Conservation (phyloP, 1,140 invertebrate species). For the Arion vulgaris region DNA sequence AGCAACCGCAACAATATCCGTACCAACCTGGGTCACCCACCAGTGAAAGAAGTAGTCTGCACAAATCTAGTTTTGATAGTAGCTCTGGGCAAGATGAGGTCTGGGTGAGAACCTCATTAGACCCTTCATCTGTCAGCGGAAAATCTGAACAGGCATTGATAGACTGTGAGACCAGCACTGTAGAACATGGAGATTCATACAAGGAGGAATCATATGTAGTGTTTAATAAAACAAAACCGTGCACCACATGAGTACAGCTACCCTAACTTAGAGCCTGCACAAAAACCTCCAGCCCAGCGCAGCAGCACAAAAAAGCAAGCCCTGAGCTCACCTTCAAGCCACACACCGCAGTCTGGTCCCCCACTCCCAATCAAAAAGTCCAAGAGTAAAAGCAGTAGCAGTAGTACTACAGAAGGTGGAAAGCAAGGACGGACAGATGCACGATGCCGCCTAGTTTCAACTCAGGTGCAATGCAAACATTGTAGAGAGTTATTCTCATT, state of each 20-base stretch:
- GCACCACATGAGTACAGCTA: conserved; percentile 67
- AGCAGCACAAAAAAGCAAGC: conserved; percentile 55
- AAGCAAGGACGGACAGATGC: conserved; percentile 18
- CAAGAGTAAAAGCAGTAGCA: conserved; percentile 21
- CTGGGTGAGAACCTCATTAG: conserved; percentile 67
- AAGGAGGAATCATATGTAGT: conserved; percentile 85
- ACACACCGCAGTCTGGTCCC: conserved; percentile 51
- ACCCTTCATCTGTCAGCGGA: conserved; percentile 57
- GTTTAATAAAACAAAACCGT: conserved; percentile 76
- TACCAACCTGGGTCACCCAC: conserved; percentile 55
- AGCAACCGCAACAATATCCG: conserved; percentile 55
- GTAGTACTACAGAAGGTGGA: background rate
- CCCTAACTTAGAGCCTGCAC: conserved; percentile 64
- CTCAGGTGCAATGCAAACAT: conserved; percentile 70
- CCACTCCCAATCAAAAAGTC: conserved; percentile 64
- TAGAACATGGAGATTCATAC: conserved; percentile 39
- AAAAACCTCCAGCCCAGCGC: conserved; percentile 61
- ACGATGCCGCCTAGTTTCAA: conserved; percentile 42
- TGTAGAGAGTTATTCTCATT: conserved; percentile 76
- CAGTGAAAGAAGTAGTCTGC: conserved; percentile 62
- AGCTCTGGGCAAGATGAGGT: conserved; percentile 59
- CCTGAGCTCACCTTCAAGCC: conserved; percentile 10
- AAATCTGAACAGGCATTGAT: conserved; percentile 64
- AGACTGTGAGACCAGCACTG: conserved; percentile 50
- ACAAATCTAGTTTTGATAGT: conserved; percentile 64